Conservation (phyloP, 2,797 vertebrate species). For the Heteromormyrus szaboi region DNA sequence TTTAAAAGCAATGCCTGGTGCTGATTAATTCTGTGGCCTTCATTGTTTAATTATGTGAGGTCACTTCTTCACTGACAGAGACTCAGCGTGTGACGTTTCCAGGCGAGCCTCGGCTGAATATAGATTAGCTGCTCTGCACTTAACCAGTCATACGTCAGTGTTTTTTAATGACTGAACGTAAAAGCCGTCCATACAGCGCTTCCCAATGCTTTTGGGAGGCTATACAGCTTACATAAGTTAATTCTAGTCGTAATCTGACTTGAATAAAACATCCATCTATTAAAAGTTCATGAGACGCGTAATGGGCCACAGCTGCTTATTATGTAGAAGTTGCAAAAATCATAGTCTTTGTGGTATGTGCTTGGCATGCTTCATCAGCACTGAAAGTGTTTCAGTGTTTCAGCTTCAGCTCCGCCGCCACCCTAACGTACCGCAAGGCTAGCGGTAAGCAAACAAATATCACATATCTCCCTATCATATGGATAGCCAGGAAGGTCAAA, state of each 20-base stretch:
- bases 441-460: not conserved
- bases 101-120: conserved; percentile 39
- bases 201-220: conserved; percentile 47
- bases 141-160: conserved; percentile 34
- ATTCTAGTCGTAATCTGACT: conserved; percentile 49
- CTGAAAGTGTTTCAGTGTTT: not conserved
- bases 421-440: not conserved
- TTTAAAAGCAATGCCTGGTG: conserved; percentile 45
- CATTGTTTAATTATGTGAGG: conserved; percentile 53
- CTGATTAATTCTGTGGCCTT: conserved; percentile 40
- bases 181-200: conserved; percentile 37
- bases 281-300: conserved; percentile 27
- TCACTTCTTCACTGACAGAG: conserved; percentile 42
- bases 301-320: not conserved
- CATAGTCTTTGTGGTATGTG: not conserved
- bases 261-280: conserved; percentile 49
- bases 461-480: not conserved
- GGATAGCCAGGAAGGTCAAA: not conserved
- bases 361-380: not conserved
- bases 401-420: not conserved
- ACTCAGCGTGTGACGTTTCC: conserved; percentile 37
- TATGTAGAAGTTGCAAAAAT: not conserved
- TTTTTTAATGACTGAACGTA: conserved; percentile 36
- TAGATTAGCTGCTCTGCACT: conserved; percentile 21
- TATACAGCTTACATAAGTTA: conserved; percentile 33